Percentiles rank a stretch among this genome's conserved stretches.
phyloP scores from a whole-genome alignment of 2,797 vertebrate genomes.

The Liasis olivaceus region DNA sequence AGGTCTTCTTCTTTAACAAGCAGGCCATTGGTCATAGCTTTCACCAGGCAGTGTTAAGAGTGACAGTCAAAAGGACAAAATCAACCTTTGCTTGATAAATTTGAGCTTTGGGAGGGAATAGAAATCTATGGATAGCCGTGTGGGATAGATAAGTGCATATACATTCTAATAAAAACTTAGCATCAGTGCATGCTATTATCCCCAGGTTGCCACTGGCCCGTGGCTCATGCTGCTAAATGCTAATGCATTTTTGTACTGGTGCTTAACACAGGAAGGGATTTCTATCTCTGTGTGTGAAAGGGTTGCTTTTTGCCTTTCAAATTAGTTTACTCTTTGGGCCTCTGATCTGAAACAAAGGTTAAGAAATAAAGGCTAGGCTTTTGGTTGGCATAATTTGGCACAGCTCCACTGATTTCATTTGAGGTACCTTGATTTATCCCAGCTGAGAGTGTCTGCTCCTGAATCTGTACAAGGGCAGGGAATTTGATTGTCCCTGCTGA shows the following conservation, averaged over 20 bases:
- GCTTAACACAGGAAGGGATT: neutral
- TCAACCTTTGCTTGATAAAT: neutral
- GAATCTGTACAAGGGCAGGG: neutral
- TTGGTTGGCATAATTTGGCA: neutral
- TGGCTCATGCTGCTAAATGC: neutral
- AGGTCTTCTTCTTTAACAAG: neutral
- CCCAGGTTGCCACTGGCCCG: rapidly evolving
- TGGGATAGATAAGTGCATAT: neutral
- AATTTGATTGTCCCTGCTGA: neutral
- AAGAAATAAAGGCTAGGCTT: neutral
- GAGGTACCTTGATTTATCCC: slow-evolving; percentile 28
- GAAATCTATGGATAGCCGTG: slow-evolving; percentile 5
- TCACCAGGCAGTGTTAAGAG: slow-evolving; percentile 1
- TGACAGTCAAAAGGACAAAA: neutral
- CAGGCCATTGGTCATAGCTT: slow-evolving; percentile 23
- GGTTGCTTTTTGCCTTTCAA: neutral
- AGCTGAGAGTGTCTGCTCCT: neutral
- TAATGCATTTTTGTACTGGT: neutral
- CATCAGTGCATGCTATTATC: neutral
- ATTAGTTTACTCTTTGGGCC: neutral
- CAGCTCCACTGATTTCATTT: slow-evolving; percentile 11
- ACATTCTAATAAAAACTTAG: slow-evolving; percentile 24
- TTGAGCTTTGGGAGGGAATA: neutral
- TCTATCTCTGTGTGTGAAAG: neutral
- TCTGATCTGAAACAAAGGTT: neutral